phyloP scores from a whole-genome alignment of 2,113 vertebrate genomes.

The Protobothrops flavoviridis region DNA sequence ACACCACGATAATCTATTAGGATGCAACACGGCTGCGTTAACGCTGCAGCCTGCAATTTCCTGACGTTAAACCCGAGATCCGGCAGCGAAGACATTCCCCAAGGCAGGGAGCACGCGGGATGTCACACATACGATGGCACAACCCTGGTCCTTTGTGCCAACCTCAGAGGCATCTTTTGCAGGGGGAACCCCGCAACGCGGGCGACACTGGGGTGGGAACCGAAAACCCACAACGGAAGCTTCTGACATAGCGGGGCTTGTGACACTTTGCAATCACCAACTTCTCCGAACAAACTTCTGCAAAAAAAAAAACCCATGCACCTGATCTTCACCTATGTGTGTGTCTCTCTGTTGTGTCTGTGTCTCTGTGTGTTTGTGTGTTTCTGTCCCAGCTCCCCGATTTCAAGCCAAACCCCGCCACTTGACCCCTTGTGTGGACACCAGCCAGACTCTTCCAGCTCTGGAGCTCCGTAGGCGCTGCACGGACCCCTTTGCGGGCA shows the following conservation, averaged over 20 bases:
- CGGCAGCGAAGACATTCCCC: neutral
- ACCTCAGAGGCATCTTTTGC: neutral
- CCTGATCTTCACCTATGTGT: neutral
- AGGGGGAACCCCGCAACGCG: fast-evolving
- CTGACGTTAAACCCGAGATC: neutral
- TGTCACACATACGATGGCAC: neutral
- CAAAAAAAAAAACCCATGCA: neutral
- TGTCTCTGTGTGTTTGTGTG: neutral
- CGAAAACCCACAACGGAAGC: fast-evolving
- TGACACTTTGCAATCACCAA: neutral
- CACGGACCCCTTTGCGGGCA: neutral
- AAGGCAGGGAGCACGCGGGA: neutral
- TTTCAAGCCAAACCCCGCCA: neutral
- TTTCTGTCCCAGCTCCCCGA: neutral
- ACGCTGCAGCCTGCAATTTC: neutral
- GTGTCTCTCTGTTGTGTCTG: neutral
- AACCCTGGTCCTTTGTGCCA: neutral
- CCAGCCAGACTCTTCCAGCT: neutral
- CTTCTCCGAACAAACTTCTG: neutral
- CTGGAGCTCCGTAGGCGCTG: neutral
- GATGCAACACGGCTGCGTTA: neutral
- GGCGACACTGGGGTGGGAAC: neutral
- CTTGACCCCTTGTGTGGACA: neutral
- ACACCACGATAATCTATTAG: neutral
- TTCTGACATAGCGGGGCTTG: neutral